phyloP scores from a whole-genome alignment of 92 coral and sea anemone species.

The Siderastrea siderea region DNA sequence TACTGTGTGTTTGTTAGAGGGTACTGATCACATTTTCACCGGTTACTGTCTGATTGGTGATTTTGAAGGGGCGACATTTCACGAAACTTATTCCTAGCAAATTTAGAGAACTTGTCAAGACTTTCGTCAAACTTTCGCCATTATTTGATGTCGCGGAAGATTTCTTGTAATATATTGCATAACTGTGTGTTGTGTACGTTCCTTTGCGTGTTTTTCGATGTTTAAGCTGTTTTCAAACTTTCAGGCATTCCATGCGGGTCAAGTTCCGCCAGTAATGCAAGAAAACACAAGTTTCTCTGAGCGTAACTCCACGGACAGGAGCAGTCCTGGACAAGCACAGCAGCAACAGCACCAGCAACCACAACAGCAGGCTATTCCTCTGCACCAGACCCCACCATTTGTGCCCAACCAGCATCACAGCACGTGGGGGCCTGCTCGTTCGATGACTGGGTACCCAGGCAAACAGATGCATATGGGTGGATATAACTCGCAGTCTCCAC shows the following conservation, averaged over 20 bases:
- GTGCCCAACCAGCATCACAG: slow-evolving; percentile 32
- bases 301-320: slow-evolving; percentile 37
- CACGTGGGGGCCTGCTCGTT: slow-evolving; percentile 25
- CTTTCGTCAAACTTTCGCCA: too few species aligned
- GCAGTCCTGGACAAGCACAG: slow-evolving; percentile 35
- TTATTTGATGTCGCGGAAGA: too few species aligned
- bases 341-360: slow-evolving; percentile 31
- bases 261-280: slow-evolving; percentile 36
- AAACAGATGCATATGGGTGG: slow-evolving; percentile 37
- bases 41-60: too few species aligned
- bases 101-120: too few species aligned
- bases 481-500: slow-evolving; percentile 37
- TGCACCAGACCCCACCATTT: slow-evolving; percentile 52
- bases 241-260: slow-evolving; percentile 41
- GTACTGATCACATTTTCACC: too few species aligned
- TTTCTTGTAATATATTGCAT: too few species aligned
- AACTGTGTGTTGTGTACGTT: not conserved
- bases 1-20: too few species aligned
- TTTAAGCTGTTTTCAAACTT: not conserved
- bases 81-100: too few species aligned
- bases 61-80: too few species aligned
- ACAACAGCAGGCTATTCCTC: slow-evolving; percentile 44
- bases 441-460: slow-evolving; percentile 44
- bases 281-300: slow-evolving; percentile 41
- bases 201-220: not conserved